phyloP scores from a whole-genome alignment of 2,797 vertebrate genomes.

The Steatocranus sp. region DNA sequence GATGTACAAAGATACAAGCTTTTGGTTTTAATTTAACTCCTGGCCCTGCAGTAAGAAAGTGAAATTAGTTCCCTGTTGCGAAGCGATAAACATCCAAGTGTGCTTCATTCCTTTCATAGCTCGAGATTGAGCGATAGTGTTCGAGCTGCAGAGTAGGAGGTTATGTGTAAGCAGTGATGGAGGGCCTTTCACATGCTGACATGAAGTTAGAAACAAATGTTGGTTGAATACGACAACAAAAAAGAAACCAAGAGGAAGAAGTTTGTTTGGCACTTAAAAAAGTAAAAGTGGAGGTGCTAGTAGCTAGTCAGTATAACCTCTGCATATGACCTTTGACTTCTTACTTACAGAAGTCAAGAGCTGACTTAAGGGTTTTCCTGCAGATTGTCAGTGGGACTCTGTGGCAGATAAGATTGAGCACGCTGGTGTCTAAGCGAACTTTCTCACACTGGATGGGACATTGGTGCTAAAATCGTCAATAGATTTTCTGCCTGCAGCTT shows the following conservation, averaged over 20 bases:
- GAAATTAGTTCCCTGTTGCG: conserved; percentile 20
- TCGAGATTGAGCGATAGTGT: conserved; percentile 18
- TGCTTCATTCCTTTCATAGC: conserved; percentile 28
- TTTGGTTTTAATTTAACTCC: conserved; percentile 47
- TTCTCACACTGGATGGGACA: background rate
- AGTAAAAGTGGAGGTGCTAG: background rate
- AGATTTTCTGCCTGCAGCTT: background rate
- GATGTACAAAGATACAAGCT: conserved; percentile 26
- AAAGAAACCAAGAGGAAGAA: background rate
- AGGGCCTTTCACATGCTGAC: background rate
- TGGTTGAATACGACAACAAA: background rate
- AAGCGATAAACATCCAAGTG: conserved; percentile 31
- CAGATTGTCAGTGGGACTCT: background rate
- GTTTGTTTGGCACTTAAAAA: background rate
- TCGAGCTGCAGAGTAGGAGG: background rate
- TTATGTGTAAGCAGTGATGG: background rate
- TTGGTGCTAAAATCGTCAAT: background rate
- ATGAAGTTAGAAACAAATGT: background rate
- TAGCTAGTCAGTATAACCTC: conserved; percentile 28
- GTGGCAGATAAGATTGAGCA: background rate
- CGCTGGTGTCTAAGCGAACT: background rate
- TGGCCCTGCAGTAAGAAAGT: conserved; percentile 10
- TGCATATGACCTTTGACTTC: conserved; percentile 31
- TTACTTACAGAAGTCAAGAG: conserved; percentile 33
- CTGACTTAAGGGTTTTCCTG: background rate